These are phyloP conservation scores for Cyclophora punctaria DNA, from an alignment of 2,888 invertebrate species.

Conservation along the genomic window DNA sequence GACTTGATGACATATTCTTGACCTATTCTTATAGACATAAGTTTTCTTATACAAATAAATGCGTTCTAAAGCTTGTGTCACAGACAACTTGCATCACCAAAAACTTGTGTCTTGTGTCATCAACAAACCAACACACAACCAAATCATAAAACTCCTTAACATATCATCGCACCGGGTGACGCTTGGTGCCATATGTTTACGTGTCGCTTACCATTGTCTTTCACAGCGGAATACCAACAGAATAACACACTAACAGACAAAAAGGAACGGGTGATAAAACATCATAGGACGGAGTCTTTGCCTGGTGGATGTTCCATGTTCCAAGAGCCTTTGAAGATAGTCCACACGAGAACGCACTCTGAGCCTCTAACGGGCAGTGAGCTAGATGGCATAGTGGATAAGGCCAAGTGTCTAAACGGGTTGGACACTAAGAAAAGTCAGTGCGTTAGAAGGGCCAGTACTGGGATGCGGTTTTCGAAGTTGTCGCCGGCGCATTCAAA, in stretches of 20 bases:
- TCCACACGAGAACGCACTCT: constrained; percentile 81
- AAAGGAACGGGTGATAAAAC: constrained; percentile 48
- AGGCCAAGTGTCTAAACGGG: constrained; percentile 52
- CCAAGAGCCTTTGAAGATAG: constrained; percentile 55
- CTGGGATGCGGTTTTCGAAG: constrained; percentile 61
- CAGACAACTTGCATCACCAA: too few species aligned
- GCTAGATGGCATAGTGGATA: constrained; percentile 49
- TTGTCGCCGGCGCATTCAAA: constrained; percentile 65
- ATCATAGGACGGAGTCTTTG: constrained; percentile 59
- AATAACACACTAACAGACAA: constrained; percentile 68
- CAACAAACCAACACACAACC: constrained; percentile 18
- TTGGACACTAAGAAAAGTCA: constrained; percentile 46
- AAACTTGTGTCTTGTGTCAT: neutral
- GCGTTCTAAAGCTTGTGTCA: too few species aligned
- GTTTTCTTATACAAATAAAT: too few species aligned
- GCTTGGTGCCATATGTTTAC: constrained; percentile 61
- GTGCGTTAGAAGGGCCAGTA: constrained; percentile 61
- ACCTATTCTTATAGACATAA: too few species aligned
- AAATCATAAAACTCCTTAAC: constrained; percentile 20
- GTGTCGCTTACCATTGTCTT: constrained; percentile 45
- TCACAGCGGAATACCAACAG: constrained; percentile 63
- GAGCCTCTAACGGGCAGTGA: constrained; percentile 78
- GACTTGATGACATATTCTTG: too few species aligned
- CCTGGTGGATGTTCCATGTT: constrained; percentile 53
- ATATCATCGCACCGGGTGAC: constrained; percentile 50